Evolutionary conservation across 2,888 invertebrate genomes (phyloP), one percentile per base, ranked within the genome.

Genomic region (Apamea anceps): DNA sequence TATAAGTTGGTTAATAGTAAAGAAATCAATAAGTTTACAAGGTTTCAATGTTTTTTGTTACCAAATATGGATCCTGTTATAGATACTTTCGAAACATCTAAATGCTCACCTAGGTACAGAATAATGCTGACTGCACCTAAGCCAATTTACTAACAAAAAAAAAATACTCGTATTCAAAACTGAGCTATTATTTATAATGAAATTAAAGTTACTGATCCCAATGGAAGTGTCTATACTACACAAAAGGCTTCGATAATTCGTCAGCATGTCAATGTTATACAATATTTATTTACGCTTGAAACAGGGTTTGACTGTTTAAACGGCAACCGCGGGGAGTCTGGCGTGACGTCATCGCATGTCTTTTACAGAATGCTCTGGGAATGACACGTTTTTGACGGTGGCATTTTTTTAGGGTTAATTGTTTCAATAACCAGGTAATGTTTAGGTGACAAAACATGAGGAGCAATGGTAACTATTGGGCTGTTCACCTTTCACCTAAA

Each of bases 341-440:
- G 51, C 15, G 68, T 81, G 84, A 85, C 85, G 85, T 85, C 85
- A 84, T 37, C 48, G 6, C 15, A n/a, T n/a, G 32, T 72, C 60
- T 7, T 60, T n/a, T 57, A 32, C 42, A 70, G 48, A 32, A 42
- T 13, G 18, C 5, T 45, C 45, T 42, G 68, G 21, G 54, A 54
- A 25, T 37, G 54, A 80, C 80, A 76, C 42, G 51, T 63, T n/a
- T 57, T n/a, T n/a, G 13, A 8, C 45, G 28, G 25, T n/a, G n/a
- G 4, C 45, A 63, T 32, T 48, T 0, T 78, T 68, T 67, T 21
- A 37, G 51, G 77, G 57, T 60, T 57, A 63, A 71, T 51, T 18
- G 48, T 12, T 5, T 37, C 12, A 42, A 0, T 66, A 45, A 32
- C 18, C 0, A 15, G 32, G 45, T 51, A 13, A 2, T 67, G 12